A percentile compares a stretch with the other conserved stretches of the same genome.
Conservation (phyloP, 2,888 invertebrate genomes). For the Meloe dianella region DNA sequence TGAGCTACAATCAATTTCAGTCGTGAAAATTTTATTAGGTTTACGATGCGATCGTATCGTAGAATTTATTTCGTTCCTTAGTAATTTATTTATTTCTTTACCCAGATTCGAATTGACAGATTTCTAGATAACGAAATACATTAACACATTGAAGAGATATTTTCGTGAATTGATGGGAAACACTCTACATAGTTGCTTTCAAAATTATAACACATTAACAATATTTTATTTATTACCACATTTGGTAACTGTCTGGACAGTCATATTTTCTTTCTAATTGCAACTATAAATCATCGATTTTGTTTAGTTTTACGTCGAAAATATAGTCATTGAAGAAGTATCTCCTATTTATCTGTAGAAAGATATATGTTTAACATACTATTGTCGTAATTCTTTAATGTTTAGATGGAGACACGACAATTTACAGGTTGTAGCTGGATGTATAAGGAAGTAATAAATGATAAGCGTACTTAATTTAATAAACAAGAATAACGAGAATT, state of each 20-base stretch:
- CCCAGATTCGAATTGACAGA: constrained; percentile 2
- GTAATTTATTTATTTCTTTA: constrained; percentile 8
- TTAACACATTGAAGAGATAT: not conserved
- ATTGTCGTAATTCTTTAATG: not conserved
- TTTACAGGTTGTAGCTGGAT: not conserved
- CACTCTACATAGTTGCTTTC: not conserved
- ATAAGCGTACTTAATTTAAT: not conserved
- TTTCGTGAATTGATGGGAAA: not conserved
- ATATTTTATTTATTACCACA: too few relatives aligned
- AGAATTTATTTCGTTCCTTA: not conserved
- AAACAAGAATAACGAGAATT: not conserved
- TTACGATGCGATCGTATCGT: constrained; percentile 1
- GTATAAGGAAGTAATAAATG: not conserved
- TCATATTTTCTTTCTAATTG: too few relatives aligned
- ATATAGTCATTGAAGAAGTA: not conserved
- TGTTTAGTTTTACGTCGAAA: not conserved
- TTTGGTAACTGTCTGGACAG: too few relatives aligned
- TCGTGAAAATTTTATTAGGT: constrained; percentile 27
- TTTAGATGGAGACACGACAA: not conserved
- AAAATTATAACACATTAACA: not conserved
- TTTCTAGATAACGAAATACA: constrained; percentile 3
- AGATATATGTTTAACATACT: not conserved
- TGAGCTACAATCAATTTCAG: constrained; percentile 20
- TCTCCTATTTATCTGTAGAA: not conserved
- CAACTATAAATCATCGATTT: not conserved